Conservation (phyloP, 2,888 invertebrate species). For the Nomada goodeniana region DNA sequence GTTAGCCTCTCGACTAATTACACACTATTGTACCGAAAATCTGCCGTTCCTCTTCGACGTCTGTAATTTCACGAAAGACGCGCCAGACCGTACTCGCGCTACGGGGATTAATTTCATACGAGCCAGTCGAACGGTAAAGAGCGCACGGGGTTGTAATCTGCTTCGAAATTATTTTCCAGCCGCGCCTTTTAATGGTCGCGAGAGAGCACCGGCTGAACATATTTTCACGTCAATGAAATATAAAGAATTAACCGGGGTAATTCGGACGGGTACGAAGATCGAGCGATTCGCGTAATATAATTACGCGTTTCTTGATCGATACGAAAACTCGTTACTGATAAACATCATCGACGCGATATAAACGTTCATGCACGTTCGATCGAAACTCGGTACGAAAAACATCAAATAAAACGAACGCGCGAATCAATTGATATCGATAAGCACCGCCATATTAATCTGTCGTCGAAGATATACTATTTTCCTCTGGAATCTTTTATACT, state of each 20-base stretch:
- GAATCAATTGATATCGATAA: not conserved
- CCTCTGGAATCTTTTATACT: not conserved
- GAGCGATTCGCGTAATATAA: not conserved
- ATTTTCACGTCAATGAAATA: conserved; percentile 24
- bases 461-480: not conserved
- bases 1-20: conserved; percentile 82
- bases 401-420: not conserved
- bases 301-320: too few species aligned
- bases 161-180: conserved; percentile 66
- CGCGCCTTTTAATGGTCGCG: conserved; percentile 45
- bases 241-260: not conserved
- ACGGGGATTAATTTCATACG: conserved; percentile 64
- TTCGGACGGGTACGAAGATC: not conserved
- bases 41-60: conserved; percentile 67
- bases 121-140: conserved; percentile 51
- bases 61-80: conserved; percentile 69
- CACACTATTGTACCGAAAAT: conserved; percentile 79
- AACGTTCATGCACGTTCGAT: not conserved
- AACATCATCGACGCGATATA: too few species aligned
- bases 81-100: conserved; percentile 42
- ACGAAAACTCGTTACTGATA: too few species aligned
- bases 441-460: not conserved
- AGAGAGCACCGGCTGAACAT: conserved; percentile 39
- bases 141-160: conserved; percentile 62
- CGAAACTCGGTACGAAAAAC: too few species aligned